Evolutionary conservation across 2,113 vertebrate genomes (phyloP).

Genomic region (Anarrhichthys ocellatus): DNA sequence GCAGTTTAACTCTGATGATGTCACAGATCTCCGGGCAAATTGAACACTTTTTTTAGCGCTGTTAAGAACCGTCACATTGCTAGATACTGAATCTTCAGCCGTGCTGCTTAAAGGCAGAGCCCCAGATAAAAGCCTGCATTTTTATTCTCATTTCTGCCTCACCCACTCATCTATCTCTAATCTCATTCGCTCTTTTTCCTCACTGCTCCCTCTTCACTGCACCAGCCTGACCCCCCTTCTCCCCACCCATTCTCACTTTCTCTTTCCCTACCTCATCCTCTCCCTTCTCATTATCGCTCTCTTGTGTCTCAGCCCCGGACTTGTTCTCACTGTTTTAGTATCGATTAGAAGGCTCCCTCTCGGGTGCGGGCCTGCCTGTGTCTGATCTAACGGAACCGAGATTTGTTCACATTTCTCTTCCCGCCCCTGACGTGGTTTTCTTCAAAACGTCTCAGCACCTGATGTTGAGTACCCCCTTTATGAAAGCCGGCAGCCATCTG

Average conservation of each 20-base stretch:
- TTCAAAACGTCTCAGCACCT: slow-evolving; percentile 56
- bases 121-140: slow-evolving; percentile 12
- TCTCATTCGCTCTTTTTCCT: slow-evolving; percentile 5
- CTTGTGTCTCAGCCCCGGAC: slow-evolving; percentile 58
- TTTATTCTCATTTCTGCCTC: neutral
- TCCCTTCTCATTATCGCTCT: slow-evolving; percentile 60
- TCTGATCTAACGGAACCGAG: slow-evolving; percentile 65
- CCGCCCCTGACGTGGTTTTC: slow-evolving; percentile 37
- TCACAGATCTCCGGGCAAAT: slow-evolving; percentile 41
- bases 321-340: slow-evolving; percentile 72
- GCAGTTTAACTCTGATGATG: slow-evolving; percentile 22
- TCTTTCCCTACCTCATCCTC: slow-evolving; percentile 21
- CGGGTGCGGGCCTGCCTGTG: slow-evolving; percentile 48
- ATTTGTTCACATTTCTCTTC: slow-evolving; percentile 66
- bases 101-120: slow-evolving; percentile 9
- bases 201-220: slow-evolving; percentile 9
- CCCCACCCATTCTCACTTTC: neutral
- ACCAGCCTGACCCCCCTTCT: slow-evolving; percentile 10
- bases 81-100: slow-evolving; percentile 6
- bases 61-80: slow-evolving; percentile 30
- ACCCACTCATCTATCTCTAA: neutral
- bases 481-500: slow-evolving; percentile 59
- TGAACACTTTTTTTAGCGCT: slow-evolving; percentile 21
- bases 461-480: slow-evolving; percentile 54
- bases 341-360: slow-evolving; percentile 59